Percentiles rank a stretch among this genome's conserved stretches.
These are phyloP conservation scores for Epicauta chinensis DNA, from an alignment of 1,140 invertebrate genomes.

Conservation along the genomic window DNA sequence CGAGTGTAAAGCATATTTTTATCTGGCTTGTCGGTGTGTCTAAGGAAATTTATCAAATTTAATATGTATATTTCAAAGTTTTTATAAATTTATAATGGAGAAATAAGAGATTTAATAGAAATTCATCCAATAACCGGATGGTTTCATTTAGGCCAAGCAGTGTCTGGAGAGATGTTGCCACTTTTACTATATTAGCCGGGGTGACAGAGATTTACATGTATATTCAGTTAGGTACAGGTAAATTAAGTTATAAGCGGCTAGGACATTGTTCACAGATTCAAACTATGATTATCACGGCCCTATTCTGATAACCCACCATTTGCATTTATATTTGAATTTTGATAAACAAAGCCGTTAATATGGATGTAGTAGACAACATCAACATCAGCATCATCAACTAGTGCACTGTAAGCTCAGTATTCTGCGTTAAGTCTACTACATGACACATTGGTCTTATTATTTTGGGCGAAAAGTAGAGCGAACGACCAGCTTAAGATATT, in stretches of 20 bases:
- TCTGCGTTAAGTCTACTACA: conserved; percentile 14
- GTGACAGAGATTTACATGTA: conserved; percentile 33
- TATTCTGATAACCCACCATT: conserved; percentile 30
- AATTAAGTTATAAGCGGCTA: conserved; percentile 32
- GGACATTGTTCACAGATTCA: conserved; percentile 30
- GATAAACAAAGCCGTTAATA: conserved; percentile 28
- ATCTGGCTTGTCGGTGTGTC: no score
- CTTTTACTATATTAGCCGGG: conserved; percentile 15
- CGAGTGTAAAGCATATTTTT: no score
- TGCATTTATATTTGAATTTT: conserved; percentile 37
- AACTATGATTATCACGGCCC: conserved; percentile 24
- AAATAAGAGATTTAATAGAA: no score
- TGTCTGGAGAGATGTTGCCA: conserved; percentile 1
- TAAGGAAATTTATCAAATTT: no score
- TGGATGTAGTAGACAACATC: no score
- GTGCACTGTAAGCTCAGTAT: conserved; percentile 2
- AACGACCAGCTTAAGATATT: conserved; percentile 15
- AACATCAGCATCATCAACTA: no score
- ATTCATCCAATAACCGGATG: no score
- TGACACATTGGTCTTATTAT: conserved; percentile 16
- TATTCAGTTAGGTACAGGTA: conserved; percentile 35
- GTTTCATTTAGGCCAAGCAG: no score
- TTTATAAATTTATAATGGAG: neutral
- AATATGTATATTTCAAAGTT: neutral
- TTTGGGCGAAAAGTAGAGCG: neutral